phyloP scores from a whole-genome alignment of 2,113 vertebrate genomes.

The Campylorhamphus procurvoides region DNA sequence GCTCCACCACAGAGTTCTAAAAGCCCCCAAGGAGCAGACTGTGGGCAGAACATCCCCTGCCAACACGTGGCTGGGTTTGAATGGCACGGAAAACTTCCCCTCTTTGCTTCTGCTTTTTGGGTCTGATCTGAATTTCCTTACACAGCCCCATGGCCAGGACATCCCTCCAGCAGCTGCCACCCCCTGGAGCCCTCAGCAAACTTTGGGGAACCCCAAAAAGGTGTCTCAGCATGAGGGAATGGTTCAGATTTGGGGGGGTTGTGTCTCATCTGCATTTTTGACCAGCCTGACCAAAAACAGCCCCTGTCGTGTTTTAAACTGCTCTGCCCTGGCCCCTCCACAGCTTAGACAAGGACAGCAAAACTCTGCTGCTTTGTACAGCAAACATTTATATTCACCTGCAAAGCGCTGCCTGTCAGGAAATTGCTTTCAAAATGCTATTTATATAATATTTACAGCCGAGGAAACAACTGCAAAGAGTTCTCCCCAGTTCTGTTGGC shows the following conservation, averaged over 20 bases:
- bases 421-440: no score
- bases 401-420: no score
- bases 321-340: no score
- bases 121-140: not conserved
- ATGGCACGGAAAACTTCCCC: not conserved
- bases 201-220: not conserved
- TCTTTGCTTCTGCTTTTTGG: not conserved
- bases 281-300: not conserved
- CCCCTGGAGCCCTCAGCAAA: not conserved
- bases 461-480: no score
- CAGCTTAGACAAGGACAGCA: no score
- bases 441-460: no score
- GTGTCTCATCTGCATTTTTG: not conserved
- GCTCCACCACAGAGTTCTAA: not conserved
- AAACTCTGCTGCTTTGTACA: no score
- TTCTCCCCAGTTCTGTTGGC: no score
- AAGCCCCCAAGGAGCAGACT: not conserved
- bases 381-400: no score
- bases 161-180: not conserved
- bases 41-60: not conserved
- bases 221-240: not conserved
- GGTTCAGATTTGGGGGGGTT: not conserved
- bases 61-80: not conserved
- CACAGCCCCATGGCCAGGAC: not conserved
- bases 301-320: rapidly evolving